A percentile compares a stretch with the other conserved stretches of the same genome.
These are phyloP conservation scores for Clarias magur DNA, from an alignment of 2,113 vertebrate species.

Conservation along the genomic window DNA sequence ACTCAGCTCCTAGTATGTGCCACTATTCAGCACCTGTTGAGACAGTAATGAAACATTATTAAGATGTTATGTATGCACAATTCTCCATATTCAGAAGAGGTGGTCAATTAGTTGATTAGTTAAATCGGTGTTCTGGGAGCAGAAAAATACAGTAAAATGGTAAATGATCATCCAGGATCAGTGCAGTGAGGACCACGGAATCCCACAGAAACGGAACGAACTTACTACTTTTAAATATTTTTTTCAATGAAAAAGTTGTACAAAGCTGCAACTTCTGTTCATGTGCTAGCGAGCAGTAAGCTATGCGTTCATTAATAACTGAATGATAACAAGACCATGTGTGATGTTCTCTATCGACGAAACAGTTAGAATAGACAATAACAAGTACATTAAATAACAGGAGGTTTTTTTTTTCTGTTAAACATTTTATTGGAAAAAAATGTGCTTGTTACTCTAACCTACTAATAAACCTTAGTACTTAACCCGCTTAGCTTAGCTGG, in stretches of 20 bases:
- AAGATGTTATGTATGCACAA: neutral
- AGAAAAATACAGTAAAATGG: too few species aligned
- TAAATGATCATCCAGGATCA: too few species aligned
- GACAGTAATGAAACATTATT: constrained; percentile 18
- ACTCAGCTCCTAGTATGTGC: constrained; percentile 45
- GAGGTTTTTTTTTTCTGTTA: neutral
- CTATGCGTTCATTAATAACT: constrained; percentile 1
- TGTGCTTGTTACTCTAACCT: neutral
- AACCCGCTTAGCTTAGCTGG: constrained; percentile 8
- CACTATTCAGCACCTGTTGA: constrained; percentile 57
- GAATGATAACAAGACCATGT: neutral
- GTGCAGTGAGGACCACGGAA: neutral
- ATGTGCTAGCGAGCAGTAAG: neutral
- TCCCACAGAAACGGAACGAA: neutral
- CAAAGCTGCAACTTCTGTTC: neutral
- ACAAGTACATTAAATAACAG: neutral
- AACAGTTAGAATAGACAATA: neutral
- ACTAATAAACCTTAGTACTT: neutral
- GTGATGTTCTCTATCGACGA: neutral
- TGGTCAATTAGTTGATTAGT: too few species aligned
- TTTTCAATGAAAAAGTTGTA: too few species aligned
- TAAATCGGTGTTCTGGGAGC: too few species aligned
- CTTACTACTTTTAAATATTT: neutral
- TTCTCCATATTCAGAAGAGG: neutral
- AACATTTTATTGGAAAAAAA: neutral